Evolutionary conservation across 1,140 invertebrate genomes (phyloP).

Genomic region (Cyphomyrmex costatus): DNA sequence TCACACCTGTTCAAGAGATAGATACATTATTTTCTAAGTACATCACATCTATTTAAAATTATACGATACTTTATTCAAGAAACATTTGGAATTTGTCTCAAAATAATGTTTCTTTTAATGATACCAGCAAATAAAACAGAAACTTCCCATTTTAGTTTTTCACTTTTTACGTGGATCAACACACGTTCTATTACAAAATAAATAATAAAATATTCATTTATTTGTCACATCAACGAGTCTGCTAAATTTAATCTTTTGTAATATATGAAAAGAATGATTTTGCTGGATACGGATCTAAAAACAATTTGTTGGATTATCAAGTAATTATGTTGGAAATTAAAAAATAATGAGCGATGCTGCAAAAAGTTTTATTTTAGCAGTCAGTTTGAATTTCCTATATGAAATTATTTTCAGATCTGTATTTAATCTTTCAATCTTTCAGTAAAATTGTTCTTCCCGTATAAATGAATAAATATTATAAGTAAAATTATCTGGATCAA

Average conservation of each 20-base stretch:
- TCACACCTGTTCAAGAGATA: neutral
- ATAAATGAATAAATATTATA: too few species aligned
- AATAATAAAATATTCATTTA: neutral
- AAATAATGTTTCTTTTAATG: neutral
- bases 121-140: neutral
- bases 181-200: neutral
- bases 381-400: too few species aligned
- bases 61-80: neutral
- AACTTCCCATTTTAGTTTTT: neutral
- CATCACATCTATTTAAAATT: neutral
- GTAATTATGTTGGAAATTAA: too few species aligned
- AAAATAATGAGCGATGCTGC: too few species aligned
- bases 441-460: too few species aligned
- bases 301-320: too few species aligned
- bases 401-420: too few species aligned
- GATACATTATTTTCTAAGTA: neutral
- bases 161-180: neutral
- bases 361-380: too few species aligned
- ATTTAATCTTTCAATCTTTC: too few species aligned
- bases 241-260: conserved; percentile 1
- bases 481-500: conserved; percentile 9
- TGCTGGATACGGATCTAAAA: too few species aligned
- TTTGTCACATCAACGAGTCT: neutral
- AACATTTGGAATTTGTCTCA: neutral
- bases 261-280: neutral